Conservation (phyloP, 2,888 invertebrate genomes). For the Callimorpha dominula region DNA sequence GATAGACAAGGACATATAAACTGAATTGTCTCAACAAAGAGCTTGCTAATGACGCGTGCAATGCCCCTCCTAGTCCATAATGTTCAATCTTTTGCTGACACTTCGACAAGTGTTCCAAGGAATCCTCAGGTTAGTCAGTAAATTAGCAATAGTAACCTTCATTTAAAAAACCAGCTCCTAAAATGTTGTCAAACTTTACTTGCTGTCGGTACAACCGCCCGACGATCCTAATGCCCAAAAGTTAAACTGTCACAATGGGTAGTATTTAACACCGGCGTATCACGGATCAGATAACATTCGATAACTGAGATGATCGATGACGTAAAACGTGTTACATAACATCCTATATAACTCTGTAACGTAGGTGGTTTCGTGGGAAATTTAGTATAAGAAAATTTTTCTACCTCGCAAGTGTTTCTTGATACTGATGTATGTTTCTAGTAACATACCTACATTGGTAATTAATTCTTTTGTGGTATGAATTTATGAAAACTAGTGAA, state of each 20-base stretch:
- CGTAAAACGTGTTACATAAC: constrained; percentile 47
- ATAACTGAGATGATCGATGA: constrained; percentile 76
- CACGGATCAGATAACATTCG: constrained; percentile 71
- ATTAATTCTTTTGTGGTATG: no score
- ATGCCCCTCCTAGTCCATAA: not conserved
- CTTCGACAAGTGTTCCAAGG: not conserved
- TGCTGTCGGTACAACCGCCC: constrained; percentile 60
- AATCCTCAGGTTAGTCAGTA: no score
- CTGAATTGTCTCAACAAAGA: not conserved
- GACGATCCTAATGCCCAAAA: constrained; percentile 66
- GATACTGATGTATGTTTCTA: no score
- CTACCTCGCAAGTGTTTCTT: no score
- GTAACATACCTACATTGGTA: no score
- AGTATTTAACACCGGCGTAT: constrained; percentile 77
- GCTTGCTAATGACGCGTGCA: not conserved
- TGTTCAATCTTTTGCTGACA: not conserved
- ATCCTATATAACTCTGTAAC: constrained; percentile 32
- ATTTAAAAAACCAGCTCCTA: not conserved
- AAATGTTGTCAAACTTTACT: constrained; percentile 22
- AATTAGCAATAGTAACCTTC: no score
- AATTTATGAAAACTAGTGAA: no score
- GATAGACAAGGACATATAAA: not conserved
- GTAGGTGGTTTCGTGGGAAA: constrained; percentile 38
- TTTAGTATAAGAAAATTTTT: not conserved
- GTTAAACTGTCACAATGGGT: constrained; percentile 81